These are phyloP conservation scores for Fragum whitleyi DNA, from an alignment of 2,888 invertebrate genomes.

Conservation along the genomic window DNA sequence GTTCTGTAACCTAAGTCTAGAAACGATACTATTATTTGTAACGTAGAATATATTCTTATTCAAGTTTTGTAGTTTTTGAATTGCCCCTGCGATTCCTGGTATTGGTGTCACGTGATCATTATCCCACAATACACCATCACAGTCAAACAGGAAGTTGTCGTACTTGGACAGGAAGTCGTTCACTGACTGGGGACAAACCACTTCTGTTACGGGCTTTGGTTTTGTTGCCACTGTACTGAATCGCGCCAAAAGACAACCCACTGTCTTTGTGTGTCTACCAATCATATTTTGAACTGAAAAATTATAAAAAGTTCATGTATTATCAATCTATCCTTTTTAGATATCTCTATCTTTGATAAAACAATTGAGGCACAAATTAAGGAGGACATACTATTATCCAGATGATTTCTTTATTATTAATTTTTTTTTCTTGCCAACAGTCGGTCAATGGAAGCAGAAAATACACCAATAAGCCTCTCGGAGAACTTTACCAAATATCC, in stretches of 20 bases:
- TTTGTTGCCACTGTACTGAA: slow-evolving; percentile 6
- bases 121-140: slow-evolving; percentile 79
- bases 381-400: no score
- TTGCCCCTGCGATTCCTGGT: slow-evolving; percentile 68
- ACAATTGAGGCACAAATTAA: no score
- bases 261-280: background rate
- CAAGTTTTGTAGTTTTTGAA: slow-evolving; percentile 62
- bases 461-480: no score
- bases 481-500: no score
- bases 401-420: no score
- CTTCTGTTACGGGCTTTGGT: background rate
- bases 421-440: no score
- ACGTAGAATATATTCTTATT: slow-evolving; percentile 76
- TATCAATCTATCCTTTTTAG: no score
- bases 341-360: no score
- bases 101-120: slow-evolving; percentile 76
- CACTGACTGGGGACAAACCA: slow-evolving; percentile 23
- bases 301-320: no score
- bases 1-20: slow-evolving; percentile 61
- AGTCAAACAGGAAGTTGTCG: slow-evolving; percentile 77
- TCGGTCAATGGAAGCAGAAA: no score
- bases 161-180: slow-evolving; percentile 67
- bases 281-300: background rate
- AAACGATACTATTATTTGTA: slow-evolving; percentile 78
- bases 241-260: background rate